These are phyloP conservation scores for Salpingus planirostris DNA, from an alignment of 2,888 invertebrate species.

Conservation along the genomic window DNA sequence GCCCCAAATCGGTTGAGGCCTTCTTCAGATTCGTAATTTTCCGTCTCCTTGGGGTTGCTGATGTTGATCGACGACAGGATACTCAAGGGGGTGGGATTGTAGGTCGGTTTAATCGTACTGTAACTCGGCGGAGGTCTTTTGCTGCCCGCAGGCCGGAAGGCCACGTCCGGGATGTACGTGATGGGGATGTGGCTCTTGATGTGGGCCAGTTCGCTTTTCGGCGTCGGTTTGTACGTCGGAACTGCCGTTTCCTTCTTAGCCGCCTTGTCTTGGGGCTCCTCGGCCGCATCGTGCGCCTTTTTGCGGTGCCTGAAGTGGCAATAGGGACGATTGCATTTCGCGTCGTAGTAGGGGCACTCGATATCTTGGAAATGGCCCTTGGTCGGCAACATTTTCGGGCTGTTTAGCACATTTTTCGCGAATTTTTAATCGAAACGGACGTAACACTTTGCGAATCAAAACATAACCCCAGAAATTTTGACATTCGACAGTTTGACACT, in stretches of 20 bases:
- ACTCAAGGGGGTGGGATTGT: constrained; percentile 39
- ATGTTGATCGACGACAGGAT: constrained; percentile 30
- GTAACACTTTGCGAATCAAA: too few relatives aligned
- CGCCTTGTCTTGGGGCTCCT: constrained; percentile 39
- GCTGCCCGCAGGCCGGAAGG: constrained; percentile 42
- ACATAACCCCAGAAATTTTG: too few relatives aligned
- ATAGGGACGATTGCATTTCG: constrained; percentile 77
- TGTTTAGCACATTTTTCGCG: neutral
- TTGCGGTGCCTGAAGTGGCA: constrained; percentile 86
- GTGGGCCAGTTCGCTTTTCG: constrained; percentile 43
- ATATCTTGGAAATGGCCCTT: constrained; percentile 82
- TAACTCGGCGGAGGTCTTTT: constrained; percentile 22
- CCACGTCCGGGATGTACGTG: constrained; percentile 46
- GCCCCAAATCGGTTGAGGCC: constrained; percentile 10
- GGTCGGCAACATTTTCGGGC: constrained; percentile 70
- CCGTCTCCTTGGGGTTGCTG: neutral
- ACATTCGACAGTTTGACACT: too few relatives aligned
- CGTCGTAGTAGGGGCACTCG: constrained; percentile 78
- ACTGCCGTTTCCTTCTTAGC: constrained; percentile 31
- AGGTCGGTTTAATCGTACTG: constrained; percentile 30
- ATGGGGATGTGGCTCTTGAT: constrained; percentile 43
- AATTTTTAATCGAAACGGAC: too few relatives aligned
- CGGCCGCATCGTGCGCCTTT: constrained; percentile 49
- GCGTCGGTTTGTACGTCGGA: constrained; percentile 40
- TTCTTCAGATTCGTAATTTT: neutral